Base-by-base conservation (phyloP, 2,797 vertebrate genomes). In the Moxostoma hubbsi region DNA sequence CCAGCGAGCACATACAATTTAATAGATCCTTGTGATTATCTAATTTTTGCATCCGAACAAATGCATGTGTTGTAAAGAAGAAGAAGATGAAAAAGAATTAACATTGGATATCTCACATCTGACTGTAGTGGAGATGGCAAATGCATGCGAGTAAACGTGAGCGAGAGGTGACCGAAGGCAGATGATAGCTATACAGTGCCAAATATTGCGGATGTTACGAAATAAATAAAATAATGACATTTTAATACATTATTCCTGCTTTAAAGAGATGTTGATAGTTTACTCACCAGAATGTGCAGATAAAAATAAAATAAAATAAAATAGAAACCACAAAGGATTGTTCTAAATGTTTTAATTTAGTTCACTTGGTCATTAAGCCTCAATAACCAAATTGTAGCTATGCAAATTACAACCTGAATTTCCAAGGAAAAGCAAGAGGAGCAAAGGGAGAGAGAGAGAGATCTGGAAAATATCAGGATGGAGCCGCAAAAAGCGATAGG, bases 181-280 rank as follows among this genome's bases (percentile, higher is more conserved):
- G 87, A 85, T 88, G 86, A 87, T 85, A 84, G 83, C 86, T 84
- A 87, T 84, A 88, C 88, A 66, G 80, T 83, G 88, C 88, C 90
- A 92, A 93, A 93, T 88, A 91, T 93, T 94, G 93, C 93, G 93
- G 93, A 92, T 93, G 89, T 90, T 93, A 88, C 62, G 9, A 85
- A 92, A 92, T 91, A 93, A 93, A 92, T 92, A 93, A 92, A 24
- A 92, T 92, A 90, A 90, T 89, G 61, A 11, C 47, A 12, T 66
- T 73, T 78, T 82, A 85, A 73, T 83, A 65, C 69, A 79, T 86
- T 81, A 15, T 84, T 63, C 74, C 82, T 51, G 85, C 75, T 81
- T 74, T 5, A 80, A 86, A 36, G 79, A 79, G 68, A 64, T 16
- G 12, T 49, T 9, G 16, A 74, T 50, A 8, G 61, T 72, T 75